Conservation (phyloP, 2,113 vertebrate species). For the Dicerorhinus sumatrensis region DNA sequence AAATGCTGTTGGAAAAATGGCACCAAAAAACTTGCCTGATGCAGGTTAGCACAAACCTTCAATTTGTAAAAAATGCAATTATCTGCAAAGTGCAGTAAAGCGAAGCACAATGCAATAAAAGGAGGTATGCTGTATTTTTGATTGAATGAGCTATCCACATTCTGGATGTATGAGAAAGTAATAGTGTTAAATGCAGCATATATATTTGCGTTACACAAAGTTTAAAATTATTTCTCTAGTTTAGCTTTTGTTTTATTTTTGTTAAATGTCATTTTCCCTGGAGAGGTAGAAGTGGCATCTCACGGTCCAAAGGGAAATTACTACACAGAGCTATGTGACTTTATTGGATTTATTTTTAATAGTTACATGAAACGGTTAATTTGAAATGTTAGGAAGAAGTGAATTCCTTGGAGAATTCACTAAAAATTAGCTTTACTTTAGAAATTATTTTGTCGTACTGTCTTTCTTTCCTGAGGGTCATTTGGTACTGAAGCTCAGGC, state of each 20-base stretch:
- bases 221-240: neutral
- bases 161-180: neutral
- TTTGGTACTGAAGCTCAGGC: neutral
- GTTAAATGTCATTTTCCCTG: neutral
- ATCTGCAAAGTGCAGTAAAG: too few relatives aligned
- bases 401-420: slow-evolving; percentile 36
- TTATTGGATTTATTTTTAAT: slow-evolving; percentile 55
- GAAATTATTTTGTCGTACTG: neutral
- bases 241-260: neutral
- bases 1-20: too few relatives aligned
- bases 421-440: slow-evolving; percentile 49
- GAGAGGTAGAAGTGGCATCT: neutral
- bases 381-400: slow-evolving; percentile 49
- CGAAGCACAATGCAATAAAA: too few relatives aligned
- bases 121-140: neutral
- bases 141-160: neutral
- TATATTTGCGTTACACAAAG: neutral
- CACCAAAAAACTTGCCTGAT: too few relatives aligned
- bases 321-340: neutral
- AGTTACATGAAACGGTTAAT: slow-evolving; percentile 53
- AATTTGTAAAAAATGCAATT: too few relatives aligned
- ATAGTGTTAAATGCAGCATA: neutral
- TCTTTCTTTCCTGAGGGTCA: slow-evolving; percentile 10
- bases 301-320: neutral
- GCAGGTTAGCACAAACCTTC: too few relatives aligned